These are phyloP conservation scores for Nycteola revayana DNA, from an alignment of 2,888 invertebrate genomes.

Conservation along the genomic window DNA sequence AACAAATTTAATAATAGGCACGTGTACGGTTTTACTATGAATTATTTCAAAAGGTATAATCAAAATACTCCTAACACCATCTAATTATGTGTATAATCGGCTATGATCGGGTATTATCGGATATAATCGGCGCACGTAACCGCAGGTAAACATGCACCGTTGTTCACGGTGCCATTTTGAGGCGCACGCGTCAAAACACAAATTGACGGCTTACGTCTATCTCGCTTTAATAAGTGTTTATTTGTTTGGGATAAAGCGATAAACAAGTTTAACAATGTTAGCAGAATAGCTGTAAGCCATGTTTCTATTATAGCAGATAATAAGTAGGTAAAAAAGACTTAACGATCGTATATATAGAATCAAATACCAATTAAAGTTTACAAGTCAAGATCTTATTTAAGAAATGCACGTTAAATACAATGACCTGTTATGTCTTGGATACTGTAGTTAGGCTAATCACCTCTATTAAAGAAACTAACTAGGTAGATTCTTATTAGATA, in stretches of 20 bases:
- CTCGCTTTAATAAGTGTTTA: slow-evolving; percentile 23
- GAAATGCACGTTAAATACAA: too few species aligned
- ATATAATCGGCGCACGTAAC: slow-evolving; percentile 33
- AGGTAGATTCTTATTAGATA: too few species aligned
- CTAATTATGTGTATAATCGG: slow-evolving; percentile 38
- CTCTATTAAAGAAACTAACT: too few species aligned
- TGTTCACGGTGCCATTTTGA: slow-evolving; percentile 40
- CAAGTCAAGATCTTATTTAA: too few species aligned
- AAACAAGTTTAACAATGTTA: too few species aligned
- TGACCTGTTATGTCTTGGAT: too few species aligned
- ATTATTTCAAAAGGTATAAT: slow-evolving; percentile 28
- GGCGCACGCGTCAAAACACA: slow-evolving; percentile 44
- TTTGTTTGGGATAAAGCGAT: slow-evolving; percentile 16
- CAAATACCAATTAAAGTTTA: too few species aligned
- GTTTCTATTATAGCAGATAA: too few species aligned
- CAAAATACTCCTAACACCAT: slow-evolving; percentile 32
- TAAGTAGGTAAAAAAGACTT: too few species aligned
- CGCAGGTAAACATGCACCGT: slow-evolving; percentile 43
- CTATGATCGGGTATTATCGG: slow-evolving; percentile 33
- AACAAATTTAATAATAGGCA: slow-evolving; percentile 17
- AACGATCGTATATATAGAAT: too few species aligned
- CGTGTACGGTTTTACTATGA: slow-evolving; percentile 18
- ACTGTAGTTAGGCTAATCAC: too few species aligned
- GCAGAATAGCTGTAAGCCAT: too few species aligned
- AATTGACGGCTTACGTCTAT: slow-evolving; percentile 49